phyloP scores from a whole-genome alignment of 2,888 invertebrate genomes.

The Drosophila paramelanica region DNA sequence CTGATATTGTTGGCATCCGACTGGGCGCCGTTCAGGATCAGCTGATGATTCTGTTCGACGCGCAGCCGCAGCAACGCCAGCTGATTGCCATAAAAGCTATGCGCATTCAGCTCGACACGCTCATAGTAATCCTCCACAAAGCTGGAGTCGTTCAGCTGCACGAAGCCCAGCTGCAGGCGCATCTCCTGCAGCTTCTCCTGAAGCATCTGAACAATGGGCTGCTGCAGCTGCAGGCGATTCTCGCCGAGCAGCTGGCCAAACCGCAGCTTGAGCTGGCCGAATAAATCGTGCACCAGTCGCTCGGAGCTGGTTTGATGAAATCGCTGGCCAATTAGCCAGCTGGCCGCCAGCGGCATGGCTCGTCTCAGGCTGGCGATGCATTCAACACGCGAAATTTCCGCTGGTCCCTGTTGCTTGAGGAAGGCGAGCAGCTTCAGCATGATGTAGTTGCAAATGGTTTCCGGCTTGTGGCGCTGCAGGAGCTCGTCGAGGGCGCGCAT shows the following conservation, averaged over 20 bases:
- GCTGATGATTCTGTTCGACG: slow-evolving; percentile 69
- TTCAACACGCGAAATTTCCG: slow-evolving; percentile 76
- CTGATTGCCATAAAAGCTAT: slow-evolving; percentile 82
- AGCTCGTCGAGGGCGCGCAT: slow-evolving; percentile 75
- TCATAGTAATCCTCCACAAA: slow-evolving; percentile 75
- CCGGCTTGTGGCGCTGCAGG: slow-evolving; percentile 60
- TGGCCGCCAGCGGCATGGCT: slow-evolving; percentile 82
- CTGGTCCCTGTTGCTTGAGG: slow-evolving; percentile 79
- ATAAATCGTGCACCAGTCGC: slow-evolving; percentile 59
- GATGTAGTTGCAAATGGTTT: slow-evolving; percentile 79
- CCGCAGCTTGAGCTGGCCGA: slow-evolving; percentile 68
- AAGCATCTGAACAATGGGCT: slow-evolving; percentile 69
- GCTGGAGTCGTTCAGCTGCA: slow-evolving; percentile 68
- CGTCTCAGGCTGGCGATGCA: slow-evolving; percentile 78
- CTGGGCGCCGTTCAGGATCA: slow-evolving; percentile 37
- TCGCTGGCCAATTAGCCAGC: slow-evolving; percentile 76
- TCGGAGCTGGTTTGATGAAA: slow-evolving; percentile 71
- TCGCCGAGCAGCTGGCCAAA: slow-evolving; percentile 70
- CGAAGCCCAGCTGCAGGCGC: slow-evolving; percentile 79
- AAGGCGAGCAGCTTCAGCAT: slow-evolving; percentile 81
- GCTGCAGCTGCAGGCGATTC: slow-evolving; percentile 75
- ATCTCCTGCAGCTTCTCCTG: slow-evolving; percentile 75
- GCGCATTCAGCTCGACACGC: slow-evolving; percentile 61
- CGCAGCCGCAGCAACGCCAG: slow-evolving; percentile 67
- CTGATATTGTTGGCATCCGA: slow-evolving; percentile 48